Evolutionary conservation across 1,140 invertebrate species (phyloP).

Genomic region (Meloidogyne chitwoodi): DNA sequence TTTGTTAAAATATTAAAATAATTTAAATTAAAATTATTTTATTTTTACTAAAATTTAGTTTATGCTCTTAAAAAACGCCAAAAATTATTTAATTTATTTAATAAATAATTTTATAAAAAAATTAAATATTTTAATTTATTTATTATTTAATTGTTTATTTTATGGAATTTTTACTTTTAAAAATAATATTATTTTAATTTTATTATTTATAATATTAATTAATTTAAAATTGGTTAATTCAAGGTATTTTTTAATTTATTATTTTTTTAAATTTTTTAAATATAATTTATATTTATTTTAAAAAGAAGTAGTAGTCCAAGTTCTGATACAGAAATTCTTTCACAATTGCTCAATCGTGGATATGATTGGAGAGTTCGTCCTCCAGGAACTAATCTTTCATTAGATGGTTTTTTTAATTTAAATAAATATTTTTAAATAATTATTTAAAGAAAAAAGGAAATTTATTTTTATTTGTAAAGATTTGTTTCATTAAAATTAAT

Average conservation of each 20-base stretch:
- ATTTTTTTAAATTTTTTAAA: background rate
- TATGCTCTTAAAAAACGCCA: background rate
- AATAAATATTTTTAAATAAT: background rate
- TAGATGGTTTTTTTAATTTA: constrained; percentile 33
- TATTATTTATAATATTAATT: background rate
- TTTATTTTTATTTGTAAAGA: too few relatives aligned
- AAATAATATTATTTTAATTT: background rate
- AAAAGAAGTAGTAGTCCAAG: constrained; percentile 31
- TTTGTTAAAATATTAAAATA: too few relatives aligned
- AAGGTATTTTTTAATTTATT: background rate
- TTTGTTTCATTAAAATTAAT: too few relatives aligned
- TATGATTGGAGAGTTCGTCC: constrained; percentile 59
- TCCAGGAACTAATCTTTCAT: constrained; percentile 52
- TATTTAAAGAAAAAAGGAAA: too few relatives aligned
- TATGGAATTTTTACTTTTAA: background rate
- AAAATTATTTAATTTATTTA: background rate
- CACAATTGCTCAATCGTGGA: constrained; percentile 50
- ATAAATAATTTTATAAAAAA: background rate
- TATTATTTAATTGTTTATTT: too few relatives aligned
- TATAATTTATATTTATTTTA: background rate
- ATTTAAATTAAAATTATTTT: too few relatives aligned
- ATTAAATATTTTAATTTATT: background rate
- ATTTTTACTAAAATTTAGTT: background rate
- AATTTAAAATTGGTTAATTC: background rate
- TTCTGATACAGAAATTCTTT: constrained; percentile 57